Evolutionary conservation across 2,888 invertebrate species (phyloP).

Genomic region (Meteorus cinctellus): DNA sequence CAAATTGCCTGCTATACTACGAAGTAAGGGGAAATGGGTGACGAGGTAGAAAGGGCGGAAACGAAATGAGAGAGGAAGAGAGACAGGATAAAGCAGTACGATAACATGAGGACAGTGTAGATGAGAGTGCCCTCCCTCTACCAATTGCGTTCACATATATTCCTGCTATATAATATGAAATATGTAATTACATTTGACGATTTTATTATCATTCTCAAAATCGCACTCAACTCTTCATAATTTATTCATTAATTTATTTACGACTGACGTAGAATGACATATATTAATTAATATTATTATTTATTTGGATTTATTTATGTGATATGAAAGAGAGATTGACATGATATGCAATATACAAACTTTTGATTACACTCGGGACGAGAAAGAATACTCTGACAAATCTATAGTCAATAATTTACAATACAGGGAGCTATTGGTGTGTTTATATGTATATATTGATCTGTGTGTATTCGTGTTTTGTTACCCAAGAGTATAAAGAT

Average conservation of each 20-base stretch:
- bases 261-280: neutral
- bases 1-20: conserved; percentile 48
- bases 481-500: conserved; percentile 53
- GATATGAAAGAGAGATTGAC: neutral
- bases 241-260: conserved; percentile 6
- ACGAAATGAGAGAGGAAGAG: neutral
- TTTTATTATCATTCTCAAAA: neutral
- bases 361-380: conserved; percentile 5
- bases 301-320: neutral
- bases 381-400: neutral
- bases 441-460: conserved; percentile 28
- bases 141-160: conserved; percentile 7
- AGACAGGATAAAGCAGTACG: conserved; percentile 34
- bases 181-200: conserved; percentile 6
- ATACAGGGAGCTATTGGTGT: neutral
- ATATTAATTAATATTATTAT: conserved; percentile 27
- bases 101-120: conserved; percentile 40
- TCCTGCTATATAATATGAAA: neutral
- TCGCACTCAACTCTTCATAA: neutral
- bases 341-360: neutral
- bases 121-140: conserved; percentile 15
- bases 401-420: conserved; percentile 1
- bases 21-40: conserved; percentile 14
- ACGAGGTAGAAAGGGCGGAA: conserved; percentile 3
- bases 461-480: conserved; percentile 27